These are phyloP conservation scores for Sinocyclocheilus rhinocerous DNA, from an alignment of 2,113 vertebrate species.

Conservation along the genomic window DNA sequence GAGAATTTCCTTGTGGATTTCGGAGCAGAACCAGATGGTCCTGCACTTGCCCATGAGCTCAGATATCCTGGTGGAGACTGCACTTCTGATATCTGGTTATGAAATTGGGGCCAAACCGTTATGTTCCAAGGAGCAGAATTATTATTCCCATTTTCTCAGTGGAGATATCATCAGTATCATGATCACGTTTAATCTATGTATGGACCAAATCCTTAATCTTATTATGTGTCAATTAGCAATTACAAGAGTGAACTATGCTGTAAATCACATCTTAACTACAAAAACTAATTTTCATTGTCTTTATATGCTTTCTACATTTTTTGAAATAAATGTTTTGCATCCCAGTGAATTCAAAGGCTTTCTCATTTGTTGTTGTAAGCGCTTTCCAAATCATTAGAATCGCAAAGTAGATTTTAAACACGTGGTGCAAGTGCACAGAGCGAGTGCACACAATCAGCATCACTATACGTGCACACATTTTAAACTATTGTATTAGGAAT, in stretches of 20 bases:
- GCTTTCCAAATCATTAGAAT: constrained; percentile 27
- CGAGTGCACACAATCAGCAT: background rate
- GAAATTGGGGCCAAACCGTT: background rate
- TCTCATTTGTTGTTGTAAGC: constrained; percentile 10
- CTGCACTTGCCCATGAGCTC: constrained; percentile 87
- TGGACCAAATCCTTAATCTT: background rate
- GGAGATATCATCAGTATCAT: background rate
- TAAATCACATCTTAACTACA: background rate
- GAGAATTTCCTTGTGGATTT: constrained; percentile 92
- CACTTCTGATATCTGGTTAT: constrained; percentile 92
- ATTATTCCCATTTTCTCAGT: background rate
- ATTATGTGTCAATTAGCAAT: background rate
- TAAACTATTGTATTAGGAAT: background rate
- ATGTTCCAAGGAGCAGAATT: background rate
- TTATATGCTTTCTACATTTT: background rate
- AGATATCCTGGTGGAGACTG: constrained; percentile 92
- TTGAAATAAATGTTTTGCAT: constrained; percentile 4
- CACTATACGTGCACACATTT: background rate
- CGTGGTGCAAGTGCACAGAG: background rate
- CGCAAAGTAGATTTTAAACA: constrained; percentile 19
- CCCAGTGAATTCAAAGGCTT: background rate
- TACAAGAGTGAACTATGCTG: background rate
- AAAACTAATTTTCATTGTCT: background rate
- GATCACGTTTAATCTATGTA: background rate
- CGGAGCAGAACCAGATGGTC: constrained; percentile 86